Base-by-base conservation (phyloP, 2,113 vertebrate genomes). In the Engraulis encrasicolus region DNA sequence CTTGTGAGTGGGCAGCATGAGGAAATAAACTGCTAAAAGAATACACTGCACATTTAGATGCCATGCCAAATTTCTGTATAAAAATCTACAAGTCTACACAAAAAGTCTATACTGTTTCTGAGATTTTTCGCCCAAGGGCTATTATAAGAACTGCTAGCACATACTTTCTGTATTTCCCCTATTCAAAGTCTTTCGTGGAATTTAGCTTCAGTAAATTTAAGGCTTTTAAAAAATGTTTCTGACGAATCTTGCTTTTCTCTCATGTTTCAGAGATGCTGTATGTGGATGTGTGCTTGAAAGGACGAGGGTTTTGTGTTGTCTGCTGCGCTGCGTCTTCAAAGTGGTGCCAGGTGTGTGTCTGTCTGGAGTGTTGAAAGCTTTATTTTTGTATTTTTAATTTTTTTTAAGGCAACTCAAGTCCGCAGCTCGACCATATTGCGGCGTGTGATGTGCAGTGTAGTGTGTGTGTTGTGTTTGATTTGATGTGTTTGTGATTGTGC, bases 401-500 rank as follows among this genome's bases (percentile, higher is more conserved):
- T n/a, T n/a, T n/a, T n/a, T n/a, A n/a, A n/a, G n/a, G n/a, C 9
- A 3, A 45, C 40, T 45, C 4, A 9, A 9, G 9, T 45, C n/a
- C 9, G 40, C 4, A 45, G 40, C 40, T 45, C 4, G 3, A 9
- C 40, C 40, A 45, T 45, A 9, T 45, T 45, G 4, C 9, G 3
- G n/a, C n/a, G 40, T 5, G 40, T 45, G 40, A 9, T 45, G 40
- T 45, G 40, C 9, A 5, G 40, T 45, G 40, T 37, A 50, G 54
- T 86, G 52, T 58, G 54, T 82, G 38, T 79, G 78, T 79, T 38
- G 78, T 78, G 71, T 18, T 14, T 5, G 27, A 50, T 74, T 49
- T 74, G 48, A 50, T 81, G 80, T 78, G 83, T 87, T 66, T 81
- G 80, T 80, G 78, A n/a, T 27, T 78, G 82, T 84, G 36, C 80